Base-by-base conservation (phyloP, 2,888 invertebrate genomes). In the Nomada fabriciana region DNA sequence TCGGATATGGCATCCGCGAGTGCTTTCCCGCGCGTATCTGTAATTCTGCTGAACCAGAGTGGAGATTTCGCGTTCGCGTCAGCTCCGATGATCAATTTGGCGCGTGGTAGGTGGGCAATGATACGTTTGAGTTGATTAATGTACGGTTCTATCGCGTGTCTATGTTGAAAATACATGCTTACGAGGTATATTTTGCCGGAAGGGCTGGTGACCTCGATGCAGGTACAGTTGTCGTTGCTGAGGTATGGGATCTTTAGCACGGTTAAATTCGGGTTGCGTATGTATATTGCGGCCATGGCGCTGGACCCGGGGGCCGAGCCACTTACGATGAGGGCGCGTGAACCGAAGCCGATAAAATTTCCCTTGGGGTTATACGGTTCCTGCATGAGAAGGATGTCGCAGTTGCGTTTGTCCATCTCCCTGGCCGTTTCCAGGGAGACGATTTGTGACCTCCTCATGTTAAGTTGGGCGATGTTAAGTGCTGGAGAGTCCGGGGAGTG, bases 371-470 rank as follows among this genome's bases (percentile, higher is more conserved):
- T 69, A 2, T 69, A 47, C 1, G 43, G 68, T 10, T 69, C 68
- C 18, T 69, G 57, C 43, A 57, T 36, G 36, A 68, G 20, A 1
- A 68, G 55, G 11, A 55, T 42, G 42, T 55, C 67, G 1, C 20
- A 20, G 2, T 20, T 2, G 0, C 15, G 42, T 3, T 13, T 2
- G 2, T 57, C 43, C 43, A 68, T 68, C 0, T 2, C 5, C 15
- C 15, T 29, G 57, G 5, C 36, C 10, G 18, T 20, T 23, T 68
- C 68, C 4, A 55, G 10, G 2, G 55, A 5, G 1, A 57, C 68
- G n/a, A 43, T 57, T 23, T 57, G 42, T 18, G 68, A 68, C 23
- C 7, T 55, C 25, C 68, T 57, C 68, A 57, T 68, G 55, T 68
- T 68, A 0, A 25, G 25, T 25, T 25, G 25, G 25, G 25, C 25